Percentiles rank a stretch among this genome's conserved stretches.
These are phyloP conservation scores for Bombyx mori DNA, from an alignment of 1,140 invertebrate species.

Conservation along the genomic window DNA sequence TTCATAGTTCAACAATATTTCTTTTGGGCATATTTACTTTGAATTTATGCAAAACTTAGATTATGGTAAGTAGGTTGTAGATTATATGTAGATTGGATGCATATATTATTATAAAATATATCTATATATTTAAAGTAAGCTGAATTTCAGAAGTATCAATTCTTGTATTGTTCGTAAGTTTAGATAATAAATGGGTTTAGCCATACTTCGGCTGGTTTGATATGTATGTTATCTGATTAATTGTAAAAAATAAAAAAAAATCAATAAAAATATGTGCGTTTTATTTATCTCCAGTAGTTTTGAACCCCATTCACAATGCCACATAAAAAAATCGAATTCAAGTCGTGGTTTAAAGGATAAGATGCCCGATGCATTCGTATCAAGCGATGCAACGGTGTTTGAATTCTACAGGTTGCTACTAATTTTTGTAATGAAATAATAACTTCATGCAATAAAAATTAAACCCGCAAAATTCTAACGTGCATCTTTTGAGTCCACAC, in stretches of 20 bases:
- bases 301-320: background rate
- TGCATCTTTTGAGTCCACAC: too few species aligned
- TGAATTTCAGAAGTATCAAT: constrained; percentile 70
- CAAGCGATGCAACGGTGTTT: too few species aligned
- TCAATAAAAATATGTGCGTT: constrained; percentile 49
- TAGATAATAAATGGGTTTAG: constrained; percentile 71
- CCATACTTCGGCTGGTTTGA: constrained; percentile 71
- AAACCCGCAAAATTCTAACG: too few species aligned
- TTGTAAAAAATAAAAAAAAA: constrained; percentile 67
- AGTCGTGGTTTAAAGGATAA: background rate
- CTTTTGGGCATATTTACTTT: constrained; percentile 72
- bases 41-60: constrained; percentile 70
- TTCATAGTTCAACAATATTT: constrained; percentile 71
- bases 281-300: constrained; percentile 54
- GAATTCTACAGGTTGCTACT: too few species aligned
- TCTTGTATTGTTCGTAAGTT: constrained; percentile 71
- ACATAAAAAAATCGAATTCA: background rate
- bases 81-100: constrained; percentile 69
- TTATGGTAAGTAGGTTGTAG: constrained; percentile 71
- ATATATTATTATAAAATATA: constrained; percentile 60
- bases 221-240: constrained; percentile 71
- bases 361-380: too few species aligned
- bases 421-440: background rate
- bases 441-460: too few species aligned
- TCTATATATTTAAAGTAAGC: constrained; percentile 69